Conservation (phyloP, 1,140 invertebrate species). For the Artemia franciscana region DNA sequence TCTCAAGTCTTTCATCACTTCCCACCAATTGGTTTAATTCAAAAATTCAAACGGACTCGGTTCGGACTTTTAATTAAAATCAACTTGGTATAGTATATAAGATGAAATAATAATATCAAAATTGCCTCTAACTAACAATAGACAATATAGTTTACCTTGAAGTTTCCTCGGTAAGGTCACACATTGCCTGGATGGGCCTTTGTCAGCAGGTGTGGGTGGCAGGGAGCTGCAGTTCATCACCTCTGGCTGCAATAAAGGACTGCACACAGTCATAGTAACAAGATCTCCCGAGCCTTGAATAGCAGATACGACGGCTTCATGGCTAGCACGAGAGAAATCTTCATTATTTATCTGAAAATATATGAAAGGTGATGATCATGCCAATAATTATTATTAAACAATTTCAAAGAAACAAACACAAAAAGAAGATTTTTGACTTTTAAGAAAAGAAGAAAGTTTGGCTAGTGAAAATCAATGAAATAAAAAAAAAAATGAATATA, state of each 20-base stretch:
- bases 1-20: too few species aligned
- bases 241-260: slow-evolving; percentile 1
- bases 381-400: too few species aligned
- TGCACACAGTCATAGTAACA: slow-evolving; percentile 68
- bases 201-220: slow-evolving; percentile 6
- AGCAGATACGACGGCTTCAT: slow-evolving; percentile 86
- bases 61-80: slow-evolving; percentile 1
- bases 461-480: too few species aligned
- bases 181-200: slow-evolving; percentile 26
- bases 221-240: slow-evolving; percentile 9
- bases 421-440: too few species aligned
- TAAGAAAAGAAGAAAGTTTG: too few species aligned
- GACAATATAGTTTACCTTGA: slow-evolving; percentile 13
- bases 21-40: too few species aligned
- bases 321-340: slow-evolving; percentile 78
- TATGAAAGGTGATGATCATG: slow-evolving; percentile 8
- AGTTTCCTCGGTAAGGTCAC: slow-evolving; percentile 40
- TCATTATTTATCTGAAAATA: slow-evolving; percentile 70
- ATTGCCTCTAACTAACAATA: background rate
- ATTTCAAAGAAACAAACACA: too few species aligned
- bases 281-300: slow-evolving; percentile 79
- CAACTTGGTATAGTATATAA: background rate
- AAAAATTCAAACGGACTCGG: too few species aligned
- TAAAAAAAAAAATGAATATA: too few species aligned
- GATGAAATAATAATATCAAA: background rate